phyloP scores from a whole-genome alignment of 1,140 invertebrate genomes.

The Hydropsyche tenuis region DNA sequence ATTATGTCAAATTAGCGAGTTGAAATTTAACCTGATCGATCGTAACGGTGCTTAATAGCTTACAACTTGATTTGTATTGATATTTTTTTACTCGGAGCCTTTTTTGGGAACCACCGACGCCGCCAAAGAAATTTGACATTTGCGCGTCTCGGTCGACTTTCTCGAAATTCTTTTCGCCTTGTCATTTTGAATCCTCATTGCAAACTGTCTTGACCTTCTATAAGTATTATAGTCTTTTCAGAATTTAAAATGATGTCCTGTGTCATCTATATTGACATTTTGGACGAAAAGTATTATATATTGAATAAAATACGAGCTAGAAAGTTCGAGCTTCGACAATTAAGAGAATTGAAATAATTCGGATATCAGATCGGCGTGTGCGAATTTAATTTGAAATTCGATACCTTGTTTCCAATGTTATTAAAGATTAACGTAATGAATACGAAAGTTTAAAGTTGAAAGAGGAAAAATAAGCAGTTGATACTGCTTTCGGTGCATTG shows the following conservation, averaged over 20 bases:
- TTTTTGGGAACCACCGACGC: not conserved
- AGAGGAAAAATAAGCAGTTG: not conserved
- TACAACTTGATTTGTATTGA: not conserved
- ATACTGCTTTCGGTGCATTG: slow-evolving; percentile 1
- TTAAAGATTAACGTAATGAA: slow-evolving; percentile 12
- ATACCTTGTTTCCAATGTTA: not conserved
- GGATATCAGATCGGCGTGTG: not conserved
- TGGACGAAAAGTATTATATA: not conserved
- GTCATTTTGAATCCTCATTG: not conserved
- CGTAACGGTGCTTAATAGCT: not conserved
- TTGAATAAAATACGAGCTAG: not conserved
- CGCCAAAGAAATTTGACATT: slow-evolving; percentile 1
- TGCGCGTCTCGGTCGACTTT: not conserved
- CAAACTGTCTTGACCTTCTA: no score
- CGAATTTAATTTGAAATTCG: not conserved
- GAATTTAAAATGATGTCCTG: not conserved
- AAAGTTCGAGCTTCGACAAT: no score
- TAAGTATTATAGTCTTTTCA: no score
- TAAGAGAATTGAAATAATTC: not conserved
- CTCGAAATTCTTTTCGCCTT: not conserved
- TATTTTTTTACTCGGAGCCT: not conserved
- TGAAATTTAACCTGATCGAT: not conserved
- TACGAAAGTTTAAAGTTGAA: slow-evolving; percentile 12
- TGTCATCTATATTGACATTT: not conserved
- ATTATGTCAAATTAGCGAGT: no score